Percentiles rank a stretch among this genome's conserved stretches.
These are phyloP conservation scores for Ochotona princeps DNA, from an alignment of 2,113 vertebrate species.

Conservation along the genomic window DNA sequence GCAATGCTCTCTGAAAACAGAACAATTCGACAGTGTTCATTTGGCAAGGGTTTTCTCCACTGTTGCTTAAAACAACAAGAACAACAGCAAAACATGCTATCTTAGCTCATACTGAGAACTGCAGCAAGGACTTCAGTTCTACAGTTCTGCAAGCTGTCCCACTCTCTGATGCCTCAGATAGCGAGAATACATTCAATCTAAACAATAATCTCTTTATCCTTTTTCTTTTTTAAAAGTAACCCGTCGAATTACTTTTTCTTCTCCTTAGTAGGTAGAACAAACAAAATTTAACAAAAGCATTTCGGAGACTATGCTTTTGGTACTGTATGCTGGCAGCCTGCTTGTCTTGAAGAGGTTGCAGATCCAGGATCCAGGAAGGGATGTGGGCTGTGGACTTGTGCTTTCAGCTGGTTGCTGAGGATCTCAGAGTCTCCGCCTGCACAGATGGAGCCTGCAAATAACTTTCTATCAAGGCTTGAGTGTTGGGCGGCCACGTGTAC, in stretches of 20 bases:
- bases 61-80: neutral
- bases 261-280: neutral
- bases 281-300: neutral
- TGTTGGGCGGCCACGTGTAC: fast-evolving
- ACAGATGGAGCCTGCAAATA: neutral
- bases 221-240: neutral
- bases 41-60: neutral
- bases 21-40: neutral
- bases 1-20: neutral
- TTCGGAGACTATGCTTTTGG: neutral
- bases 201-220: neutral
- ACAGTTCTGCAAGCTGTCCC: neutral
- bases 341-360: neutral
- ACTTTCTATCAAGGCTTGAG: neutral
- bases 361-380: too few species aligned
- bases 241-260: neutral
- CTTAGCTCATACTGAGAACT: neutral
- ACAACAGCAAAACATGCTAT: neutral
- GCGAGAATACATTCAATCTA: neutral
- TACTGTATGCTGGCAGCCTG: neutral
- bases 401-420: neutral
- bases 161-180: neutral
- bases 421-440: neutral
- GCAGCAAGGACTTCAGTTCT: neutral
- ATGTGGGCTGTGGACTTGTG: neutral